Evolutionary conservation across 1,140 invertebrate species (phyloP).

Genomic region (Caenorhabditis brenneri): DNA sequence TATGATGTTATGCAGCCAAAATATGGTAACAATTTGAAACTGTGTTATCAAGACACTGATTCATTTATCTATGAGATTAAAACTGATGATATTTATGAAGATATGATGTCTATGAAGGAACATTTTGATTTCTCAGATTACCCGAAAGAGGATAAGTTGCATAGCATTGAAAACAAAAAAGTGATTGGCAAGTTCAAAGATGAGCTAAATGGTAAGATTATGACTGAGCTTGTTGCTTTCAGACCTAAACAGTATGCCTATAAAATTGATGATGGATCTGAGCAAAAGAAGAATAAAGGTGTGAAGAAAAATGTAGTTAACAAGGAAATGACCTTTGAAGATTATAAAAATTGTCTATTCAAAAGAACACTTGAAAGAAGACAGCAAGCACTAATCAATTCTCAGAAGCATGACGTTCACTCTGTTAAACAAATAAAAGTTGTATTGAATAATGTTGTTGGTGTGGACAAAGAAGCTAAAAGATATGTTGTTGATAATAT

Average conservation of each 20-base stretch:
- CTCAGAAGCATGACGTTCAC: slow-evolving; percentile 7
- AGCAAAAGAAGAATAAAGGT: slow-evolving; percentile 46
- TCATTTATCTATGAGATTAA: slow-evolving; percentile 45
- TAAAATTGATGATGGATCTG: slow-evolving; percentile 45
- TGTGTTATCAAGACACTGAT: slow-evolving; percentile 52
- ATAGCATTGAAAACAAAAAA: slow-evolving; percentile 58
- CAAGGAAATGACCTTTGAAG: slow-evolving; percentile 38
- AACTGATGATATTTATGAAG: slow-evolving; percentile 52
- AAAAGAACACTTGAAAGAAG: slow-evolving; percentile 38
- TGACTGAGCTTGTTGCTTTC: slow-evolving; percentile 58
- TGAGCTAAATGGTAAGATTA: slow-evolving; percentile 59
- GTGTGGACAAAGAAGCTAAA: neutral
- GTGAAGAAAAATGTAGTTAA: slow-evolving; percentile 49
- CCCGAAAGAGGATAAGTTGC: slow-evolving; percentile 12
- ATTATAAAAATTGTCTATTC: slow-evolving; percentile 37
- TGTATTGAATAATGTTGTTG: slow-evolving; percentile 37
- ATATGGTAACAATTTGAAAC: slow-evolving; percentile 54
- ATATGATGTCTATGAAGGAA: slow-evolving; percentile 17
- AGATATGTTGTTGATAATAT: slow-evolving; percentile 21
- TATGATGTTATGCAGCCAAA: slow-evolving; percentile 63
- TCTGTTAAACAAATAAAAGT: slow-evolving; percentile 35
- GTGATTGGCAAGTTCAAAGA: slow-evolving; percentile 59
- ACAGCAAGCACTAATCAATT: neutral
- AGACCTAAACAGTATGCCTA: slow-evolving; percentile 62
- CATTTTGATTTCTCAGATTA: slow-evolving; percentile 47